Evolutionary conservation across 2,797 vertebrate species (phyloP).

Genomic region (Micrastur ruficollis): DNA sequence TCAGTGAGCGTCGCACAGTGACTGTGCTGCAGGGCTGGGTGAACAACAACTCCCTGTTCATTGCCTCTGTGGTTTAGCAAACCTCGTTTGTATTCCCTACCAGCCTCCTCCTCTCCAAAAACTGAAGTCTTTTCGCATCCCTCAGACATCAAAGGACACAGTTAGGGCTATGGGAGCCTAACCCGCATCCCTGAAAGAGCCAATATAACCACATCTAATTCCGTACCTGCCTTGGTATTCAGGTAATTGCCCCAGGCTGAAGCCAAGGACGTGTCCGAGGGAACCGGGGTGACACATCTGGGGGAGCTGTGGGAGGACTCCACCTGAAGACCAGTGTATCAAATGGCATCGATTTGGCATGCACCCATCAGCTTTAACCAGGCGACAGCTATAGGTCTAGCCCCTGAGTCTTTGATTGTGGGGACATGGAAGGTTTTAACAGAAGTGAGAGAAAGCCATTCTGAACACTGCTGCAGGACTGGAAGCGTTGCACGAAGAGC

Average conservation of each 20-base stretch:
- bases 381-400: background rate
- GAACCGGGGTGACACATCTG: background rate
- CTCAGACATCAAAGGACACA: background rate
- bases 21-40: background rate
- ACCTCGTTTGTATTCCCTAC: background rate
- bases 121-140: background rate
- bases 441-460: background rate
- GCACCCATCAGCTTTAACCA: background rate
- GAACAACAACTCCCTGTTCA: background rate
- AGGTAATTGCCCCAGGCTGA: background rate
- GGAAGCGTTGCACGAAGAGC: background rate
- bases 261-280: background rate
- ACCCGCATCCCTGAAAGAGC: background rate
- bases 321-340: background rate
- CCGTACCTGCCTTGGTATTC: background rate
- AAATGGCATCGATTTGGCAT: background rate
- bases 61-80: background rate
- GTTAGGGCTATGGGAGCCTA: background rate
- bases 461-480: background rate
- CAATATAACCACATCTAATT: background rate
- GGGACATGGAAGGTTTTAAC: background rate
- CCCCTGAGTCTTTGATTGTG: background rate
- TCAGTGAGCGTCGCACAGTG: fast-evolving
- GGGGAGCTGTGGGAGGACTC: background rate
- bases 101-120: background rate